phyloP scores from a whole-genome alignment of 1,140 invertebrate genomes.

The Semibalanus balanoides region DNA sequence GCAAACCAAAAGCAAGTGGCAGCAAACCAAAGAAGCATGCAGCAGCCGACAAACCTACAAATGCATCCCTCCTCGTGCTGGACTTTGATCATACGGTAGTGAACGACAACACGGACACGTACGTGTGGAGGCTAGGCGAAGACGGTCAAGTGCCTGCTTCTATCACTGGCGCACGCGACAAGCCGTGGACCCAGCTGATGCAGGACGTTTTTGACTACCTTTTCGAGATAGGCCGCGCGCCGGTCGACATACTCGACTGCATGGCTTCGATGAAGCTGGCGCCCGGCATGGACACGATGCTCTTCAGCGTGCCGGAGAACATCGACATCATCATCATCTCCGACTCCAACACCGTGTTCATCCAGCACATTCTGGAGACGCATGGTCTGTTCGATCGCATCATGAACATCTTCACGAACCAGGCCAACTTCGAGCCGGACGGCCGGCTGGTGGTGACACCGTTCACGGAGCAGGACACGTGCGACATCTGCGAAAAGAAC shows the following conservation, averaged over 20 bases:
- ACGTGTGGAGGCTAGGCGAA: neutral
- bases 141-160: neutral
- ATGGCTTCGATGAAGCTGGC: neutral
- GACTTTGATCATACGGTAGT: neutral
- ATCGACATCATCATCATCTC: constrained; percentile 10
- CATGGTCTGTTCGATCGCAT: neutral
- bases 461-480: neutral
- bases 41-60: neutral
- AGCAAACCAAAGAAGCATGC: neutral
- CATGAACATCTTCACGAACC: neutral
- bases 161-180: neutral
- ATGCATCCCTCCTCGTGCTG: neutral
- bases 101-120: neutral
- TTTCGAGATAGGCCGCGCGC: neutral
- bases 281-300: neutral
- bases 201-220: neutral
- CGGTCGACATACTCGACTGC: neutral
- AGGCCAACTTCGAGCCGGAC: neutral
- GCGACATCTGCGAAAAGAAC: neutral
- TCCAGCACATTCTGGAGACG: constrained; percentile 10
- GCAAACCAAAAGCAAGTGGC: neutral
- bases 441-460: neutral
- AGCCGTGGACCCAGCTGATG: neutral
- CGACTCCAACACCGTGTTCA: constrained; percentile 10
- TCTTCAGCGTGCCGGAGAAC: neutral